Percentiles rank a stretch among this genome's conserved stretches.
Evolutionary conservation across 2,113 vertebrate species (phyloP).

Genomic region (Ailuropoda melanoleuca): DNA sequence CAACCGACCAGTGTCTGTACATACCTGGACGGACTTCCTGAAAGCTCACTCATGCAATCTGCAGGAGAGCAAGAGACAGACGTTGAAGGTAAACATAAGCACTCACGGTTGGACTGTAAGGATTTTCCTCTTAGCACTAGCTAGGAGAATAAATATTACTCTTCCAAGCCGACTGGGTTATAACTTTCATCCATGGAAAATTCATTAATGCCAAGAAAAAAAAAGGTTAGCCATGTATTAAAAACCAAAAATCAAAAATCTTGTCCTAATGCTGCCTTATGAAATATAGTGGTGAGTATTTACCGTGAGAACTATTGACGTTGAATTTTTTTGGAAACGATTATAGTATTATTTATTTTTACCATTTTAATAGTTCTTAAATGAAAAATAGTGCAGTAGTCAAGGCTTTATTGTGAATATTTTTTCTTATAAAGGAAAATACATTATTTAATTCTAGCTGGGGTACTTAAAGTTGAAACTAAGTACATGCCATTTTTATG

Average conservation of each 20-base stretch:
- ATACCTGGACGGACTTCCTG: not conserved
- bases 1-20: rapidly evolving
- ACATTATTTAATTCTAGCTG: not conserved
- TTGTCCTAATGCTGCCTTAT: not conserved
- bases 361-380: not conserved
- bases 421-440: not conserved
- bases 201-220: not conserved
- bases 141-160: not conserved
- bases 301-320: not conserved
- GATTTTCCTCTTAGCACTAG: not conserved
- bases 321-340: not conserved
- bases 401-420: not conserved
- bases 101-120: not conserved
- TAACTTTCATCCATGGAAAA: not conserved
- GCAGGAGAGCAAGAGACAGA: not conserved
- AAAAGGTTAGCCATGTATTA: not conserved
- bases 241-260: not conserved
- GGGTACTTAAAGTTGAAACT: not conserved
- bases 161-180: not conserved
- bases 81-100: not conserved
- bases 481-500: not conserved
- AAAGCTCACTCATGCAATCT: not conserved
- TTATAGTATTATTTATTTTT: not conserved
- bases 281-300: not conserved
- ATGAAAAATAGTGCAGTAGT: not conserved